Conservation (phyloP, 2,888 invertebrate genomes). For the Cantharis lateralis region DNA sequence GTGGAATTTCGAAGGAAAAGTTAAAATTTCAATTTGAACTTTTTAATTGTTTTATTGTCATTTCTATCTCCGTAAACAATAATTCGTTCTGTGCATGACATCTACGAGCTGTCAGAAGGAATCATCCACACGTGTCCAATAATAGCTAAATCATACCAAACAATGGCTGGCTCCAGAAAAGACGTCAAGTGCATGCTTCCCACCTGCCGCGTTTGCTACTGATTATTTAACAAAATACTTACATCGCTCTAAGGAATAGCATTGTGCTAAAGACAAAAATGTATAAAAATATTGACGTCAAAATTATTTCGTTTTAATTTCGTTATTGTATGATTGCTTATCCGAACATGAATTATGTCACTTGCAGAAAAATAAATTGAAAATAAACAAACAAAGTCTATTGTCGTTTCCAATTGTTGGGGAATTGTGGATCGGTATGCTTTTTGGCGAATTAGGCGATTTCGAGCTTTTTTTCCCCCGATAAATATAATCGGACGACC, state of each 20-base stretch:
- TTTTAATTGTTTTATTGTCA: background rate
- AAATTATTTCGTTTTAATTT: conserved; percentile 8
- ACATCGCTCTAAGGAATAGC: background rate
- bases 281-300: conserved; percentile 6
- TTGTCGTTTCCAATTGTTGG: background rate
- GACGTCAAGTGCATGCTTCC: conserved; percentile 35
- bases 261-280: background rate
- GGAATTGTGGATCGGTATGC: background rate
- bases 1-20: background rate
- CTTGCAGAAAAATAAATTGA: background rate
- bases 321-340: conserved; percentile 2
- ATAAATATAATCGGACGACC: too few species aligned
- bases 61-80: background rate
- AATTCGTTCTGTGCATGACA: background rate
- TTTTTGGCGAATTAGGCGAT: background rate
- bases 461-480: too few species aligned
- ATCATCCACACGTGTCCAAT: conserved; percentile 31
- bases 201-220: conserved; percentile 35
- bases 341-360: conserved; percentile 8
- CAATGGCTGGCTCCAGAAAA: conserved; percentile 34
- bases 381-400: background rate
- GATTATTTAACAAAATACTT: conserved; percentile 13
- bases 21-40: background rate
- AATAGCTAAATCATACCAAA: conserved; percentile 34
- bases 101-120: conserved; percentile 22